Evolutionary conservation across 2,113 vertebrate genomes (phyloP).

Genomic region (Zingel zingel): DNA sequence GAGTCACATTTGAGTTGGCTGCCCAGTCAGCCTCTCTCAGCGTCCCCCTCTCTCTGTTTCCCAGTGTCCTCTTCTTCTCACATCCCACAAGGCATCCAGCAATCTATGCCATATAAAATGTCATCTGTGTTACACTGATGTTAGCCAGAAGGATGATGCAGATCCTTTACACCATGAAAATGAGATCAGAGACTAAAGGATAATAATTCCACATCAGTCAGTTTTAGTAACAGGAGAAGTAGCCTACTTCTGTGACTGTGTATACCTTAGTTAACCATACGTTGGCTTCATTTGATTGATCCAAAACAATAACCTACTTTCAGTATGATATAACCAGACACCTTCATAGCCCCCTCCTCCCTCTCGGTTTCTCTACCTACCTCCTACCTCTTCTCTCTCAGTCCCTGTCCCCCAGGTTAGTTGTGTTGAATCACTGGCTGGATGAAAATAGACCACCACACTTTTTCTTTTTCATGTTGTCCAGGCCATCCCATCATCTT

Average conservation of each 20-base stretch:
- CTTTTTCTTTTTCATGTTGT: slow-evolving; percentile 89
- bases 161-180: slow-evolving; percentile 65
- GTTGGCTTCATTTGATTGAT: slow-evolving; percentile 59
- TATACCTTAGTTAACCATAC: slow-evolving; percentile 35
- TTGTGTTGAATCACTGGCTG: slow-evolving; percentile 80
- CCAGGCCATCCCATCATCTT: slow-evolving; percentile 79
- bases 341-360: slow-evolving; percentile 55
- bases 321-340: slow-evolving; percentile 75
- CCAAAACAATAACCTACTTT: slow-evolving; percentile 78
- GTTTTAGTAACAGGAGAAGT: slow-evolving; percentile 18
- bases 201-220: slow-evolving; percentile 51
- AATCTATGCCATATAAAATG: slow-evolving; percentile 72
- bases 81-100: slow-evolving; percentile 66
- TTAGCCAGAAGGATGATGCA: slow-evolving; percentile 55
- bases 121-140: slow-evolving; percentile 64
- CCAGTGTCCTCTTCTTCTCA: slow-evolving; percentile 58
- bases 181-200: slow-evolving; percentile 50
- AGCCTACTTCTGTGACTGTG: not conserved
- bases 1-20: slow-evolving; percentile 74
- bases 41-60: slow-evolving; percentile 36
- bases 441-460: slow-evolving; percentile 79
- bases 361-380: slow-evolving; percentile 60
- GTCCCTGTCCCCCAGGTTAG: slow-evolving; percentile 78
- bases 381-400: slow-evolving; percentile 79
- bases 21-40: slow-evolving; percentile 55